Base-by-base conservation (phyloP, 2,888 invertebrate species). In the Dynastes hyllus region DNA sequence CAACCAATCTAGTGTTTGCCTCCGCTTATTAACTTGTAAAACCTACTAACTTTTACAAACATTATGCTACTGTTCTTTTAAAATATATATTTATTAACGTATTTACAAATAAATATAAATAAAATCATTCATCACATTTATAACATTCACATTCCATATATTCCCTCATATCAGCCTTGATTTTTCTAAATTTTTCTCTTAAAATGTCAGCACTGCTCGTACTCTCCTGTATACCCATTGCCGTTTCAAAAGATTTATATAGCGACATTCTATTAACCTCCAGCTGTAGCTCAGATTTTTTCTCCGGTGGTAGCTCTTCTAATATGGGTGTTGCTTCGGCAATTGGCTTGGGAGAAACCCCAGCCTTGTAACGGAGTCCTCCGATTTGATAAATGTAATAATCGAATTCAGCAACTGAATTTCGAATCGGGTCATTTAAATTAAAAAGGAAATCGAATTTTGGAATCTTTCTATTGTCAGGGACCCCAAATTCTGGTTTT, bases 351-450 rank as follows among this genome's bases (percentile, higher is more conserved):
- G 73, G 61, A 4, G 63, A 75, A 27, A 75, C 61, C 3, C 73
- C 73, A 5, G 73, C 73, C 6, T 75, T 55, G 27, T 75, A 22
- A 16, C 78, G 71, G 27, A 75, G 55, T 71, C 65, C 70, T 3
- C 79, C 76, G 50, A 79, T 79, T 70, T 69, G 67, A 51, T 79
- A 79, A 2, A 79, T 53, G 32, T 79, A 69, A 65, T 79, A 79
- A 63, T 79, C 79, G 51, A 79, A 79, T 45, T 79, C 79, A 1
- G 65, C 63, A 22, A 79, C 65, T 2, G 79, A 76, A 51, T 79
- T 79, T 53, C 37, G 63, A 4, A 79, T 37, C 1, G 79, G 63
- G 27, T 79, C 69, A 40, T 37, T 53, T 22, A 55, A 32, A 63
- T 79, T 53, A 27, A 76, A 76, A n/a, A 53, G 58, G 40, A 79